phyloP scores from a whole-genome alignment of 2,888 invertebrate species.

The Drosophila siamana region DNA sequence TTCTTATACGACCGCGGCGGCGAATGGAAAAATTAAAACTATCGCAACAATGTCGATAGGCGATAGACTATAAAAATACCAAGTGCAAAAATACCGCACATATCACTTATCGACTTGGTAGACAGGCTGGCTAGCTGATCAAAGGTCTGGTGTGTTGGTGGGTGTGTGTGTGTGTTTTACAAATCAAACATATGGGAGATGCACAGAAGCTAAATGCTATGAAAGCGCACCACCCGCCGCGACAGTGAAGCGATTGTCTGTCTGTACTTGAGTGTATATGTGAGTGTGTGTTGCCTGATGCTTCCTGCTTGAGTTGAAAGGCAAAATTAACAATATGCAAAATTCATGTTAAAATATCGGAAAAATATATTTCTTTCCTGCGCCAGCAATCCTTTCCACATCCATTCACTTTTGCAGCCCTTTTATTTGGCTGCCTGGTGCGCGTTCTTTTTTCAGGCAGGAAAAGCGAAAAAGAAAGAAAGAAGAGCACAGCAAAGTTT shows the following conservation, averaged over 20 bases:
- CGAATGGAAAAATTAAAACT: too few species aligned
- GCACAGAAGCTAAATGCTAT: slow-evolving; percentile 70
- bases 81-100: not conserved
- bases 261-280: not conserved
- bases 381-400: slow-evolving; percentile 67
- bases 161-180: not conserved
- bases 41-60: not conserved
- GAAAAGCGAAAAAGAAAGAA: slow-evolving; percentile 24
- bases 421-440: slow-evolving; percentile 54
- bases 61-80: not conserved
- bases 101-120: not conserved
- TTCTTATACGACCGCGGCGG: not conserved
- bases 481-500: slow-evolving; percentile 24
- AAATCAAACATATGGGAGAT: slow-evolving; percentile 44
- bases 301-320: slow-evolving; percentile 61
- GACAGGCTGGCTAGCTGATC: not conserved
- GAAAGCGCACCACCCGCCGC: slow-evolving; percentile 26
- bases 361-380: slow-evolving; percentile 78
- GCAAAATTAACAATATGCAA: slow-evolving; percentile 83
- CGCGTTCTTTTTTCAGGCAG: slow-evolving; percentile 62
- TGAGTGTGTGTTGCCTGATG: not conserved
- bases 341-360: slow-evolving; percentile 84
- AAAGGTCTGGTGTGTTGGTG: too few species aligned
- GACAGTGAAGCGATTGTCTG: not conserved
- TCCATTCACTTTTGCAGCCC: slow-evolving; percentile 32